Conservation (phyloP, 1,140 invertebrate species). For the Sycophila sp. region DNA sequence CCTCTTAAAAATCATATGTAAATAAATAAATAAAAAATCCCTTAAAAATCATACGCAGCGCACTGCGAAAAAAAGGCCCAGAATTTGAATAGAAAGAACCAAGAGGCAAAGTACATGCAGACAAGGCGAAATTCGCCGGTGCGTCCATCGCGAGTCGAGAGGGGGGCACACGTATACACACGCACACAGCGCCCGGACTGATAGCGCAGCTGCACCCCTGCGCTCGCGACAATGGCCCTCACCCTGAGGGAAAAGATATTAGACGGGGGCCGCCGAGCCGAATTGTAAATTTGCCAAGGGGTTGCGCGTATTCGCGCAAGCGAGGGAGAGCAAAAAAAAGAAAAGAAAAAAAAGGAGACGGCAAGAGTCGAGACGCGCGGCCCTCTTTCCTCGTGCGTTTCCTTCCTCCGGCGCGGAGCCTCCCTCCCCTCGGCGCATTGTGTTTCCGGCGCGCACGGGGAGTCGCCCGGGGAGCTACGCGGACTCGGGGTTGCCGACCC, state of each 20-base stretch:
- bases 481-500: slow-evolving; percentile 52
- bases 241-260: slow-evolving; percentile 20
- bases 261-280: slow-evolving; percentile 37
- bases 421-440: slow-evolving; percentile 39
- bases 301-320: slow-evolving; percentile 37
- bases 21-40: too few species aligned
- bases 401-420: slow-evolving; percentile 40
- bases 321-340: not conserved
- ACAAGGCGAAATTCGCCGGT: too few species aligned
- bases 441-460: slow-evolving; percentile 43
- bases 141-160: too few species aligned
- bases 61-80: too few species aligned
- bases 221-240: slow-evolving; percentile 47
- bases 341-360: too few species aligned
- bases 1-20: too few species aligned
- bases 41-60: too few species aligned
- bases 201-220: slow-evolving; percentile 47
- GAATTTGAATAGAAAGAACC: too few species aligned
- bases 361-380: not conserved
- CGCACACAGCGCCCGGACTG: too few species aligned
- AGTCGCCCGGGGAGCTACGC: too few species aligned
- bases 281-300: slow-evolving; percentile 51
- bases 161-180: slow-evolving; percentile 33
- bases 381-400: slow-evolving; percentile 39
- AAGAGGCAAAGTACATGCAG: too few species aligned